Conservation (phyloP, 2,888 invertebrate genomes). For the Lagria hirta region DNA sequence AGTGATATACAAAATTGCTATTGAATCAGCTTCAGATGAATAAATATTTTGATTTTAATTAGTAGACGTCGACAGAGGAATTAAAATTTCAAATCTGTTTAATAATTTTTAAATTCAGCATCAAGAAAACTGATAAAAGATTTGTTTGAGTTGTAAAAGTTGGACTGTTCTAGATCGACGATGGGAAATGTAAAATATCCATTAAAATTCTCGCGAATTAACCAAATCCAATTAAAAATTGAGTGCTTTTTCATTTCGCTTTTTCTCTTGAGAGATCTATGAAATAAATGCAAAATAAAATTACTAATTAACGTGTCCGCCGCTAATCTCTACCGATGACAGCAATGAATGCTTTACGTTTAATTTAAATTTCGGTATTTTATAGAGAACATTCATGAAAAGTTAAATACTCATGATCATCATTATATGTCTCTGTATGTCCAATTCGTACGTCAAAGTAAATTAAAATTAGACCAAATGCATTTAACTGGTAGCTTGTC, state of each 20-base stretch:
- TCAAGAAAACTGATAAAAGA: conserved; percentile 50
- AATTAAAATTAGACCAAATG: conserved; percentile 33
- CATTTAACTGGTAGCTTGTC: conserved; percentile 36
- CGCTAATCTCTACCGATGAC: conserved; percentile 40
- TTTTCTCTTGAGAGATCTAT: conserved; percentile 40
- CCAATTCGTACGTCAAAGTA: conserved; percentile 19
- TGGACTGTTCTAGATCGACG: conserved; percentile 46
- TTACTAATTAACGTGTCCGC: conserved; percentile 47
- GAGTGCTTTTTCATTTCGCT: conserved; percentile 57
- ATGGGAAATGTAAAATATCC: conserved; percentile 54
- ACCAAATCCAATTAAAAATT: conserved; percentile 58
- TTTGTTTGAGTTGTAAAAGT: conserved; percentile 53
- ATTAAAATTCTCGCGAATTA: conserved; percentile 56
- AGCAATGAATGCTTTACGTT: conserved; percentile 28
- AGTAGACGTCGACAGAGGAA: conserved; percentile 45
- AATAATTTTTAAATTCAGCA: conserved; percentile 49
- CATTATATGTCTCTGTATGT: conserved; percentile 20
- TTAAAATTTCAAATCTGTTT: conserved; percentile 50
- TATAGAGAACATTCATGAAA: conserved; percentile 22
- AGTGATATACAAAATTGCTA: too few species aligned
- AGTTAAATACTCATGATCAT: conserved; percentile 23
- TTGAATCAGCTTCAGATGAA: too few species aligned
- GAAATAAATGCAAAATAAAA: conserved; percentile 48
- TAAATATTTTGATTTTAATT: conserved; percentile 42
- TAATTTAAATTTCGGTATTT: conserved; percentile 36